Conservation (phyloP, 1,140 invertebrate species). For the Tachypleus tridentatus region DNA sequence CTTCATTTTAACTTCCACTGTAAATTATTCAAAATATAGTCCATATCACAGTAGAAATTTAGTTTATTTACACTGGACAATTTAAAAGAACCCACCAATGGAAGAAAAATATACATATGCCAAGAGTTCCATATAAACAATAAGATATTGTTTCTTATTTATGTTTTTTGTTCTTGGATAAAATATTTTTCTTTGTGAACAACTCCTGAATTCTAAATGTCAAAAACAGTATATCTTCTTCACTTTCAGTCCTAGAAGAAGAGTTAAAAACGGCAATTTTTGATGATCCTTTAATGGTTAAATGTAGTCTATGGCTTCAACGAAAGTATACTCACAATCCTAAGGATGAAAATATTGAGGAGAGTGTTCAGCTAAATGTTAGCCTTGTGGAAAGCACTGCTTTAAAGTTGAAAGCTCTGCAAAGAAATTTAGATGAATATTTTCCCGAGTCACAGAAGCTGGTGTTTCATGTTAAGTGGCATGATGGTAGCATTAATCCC, state of each 20-base stretch:
- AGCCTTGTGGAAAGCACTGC: constrained; percentile 8
- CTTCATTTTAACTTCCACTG: too few species aligned
- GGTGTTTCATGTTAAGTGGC: constrained; percentile 44
- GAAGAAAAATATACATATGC: too few species aligned
- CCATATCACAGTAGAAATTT: too few species aligned
- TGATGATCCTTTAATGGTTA: constrained; percentile 30
- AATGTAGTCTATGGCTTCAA: constrained; percentile 20
- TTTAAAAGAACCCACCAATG: too few species aligned
- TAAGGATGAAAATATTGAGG: constrained; percentile 11
- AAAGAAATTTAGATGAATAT: constrained; percentile 36
- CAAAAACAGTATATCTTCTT: background rate
- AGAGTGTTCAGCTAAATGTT: constrained; percentile 6
- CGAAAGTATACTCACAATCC: constrained; percentile 15
- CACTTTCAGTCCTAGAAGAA: constrained; percentile 19
- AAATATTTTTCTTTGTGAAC: too few species aligned
- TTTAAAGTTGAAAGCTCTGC: too few species aligned
- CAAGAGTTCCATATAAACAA: too few species aligned
- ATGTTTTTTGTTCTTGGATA: too few species aligned
- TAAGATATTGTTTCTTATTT: too few species aligned
- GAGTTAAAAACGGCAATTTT: constrained; percentile 16
- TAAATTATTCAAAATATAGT: too few species aligned
- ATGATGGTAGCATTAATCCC: constrained; percentile 39
- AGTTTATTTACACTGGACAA: too few species aligned
- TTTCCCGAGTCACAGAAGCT: constrained; percentile 49
- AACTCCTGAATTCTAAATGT: too few species aligned